Percentiles rank a stretch among this genome's conserved stretches.
Conservation (phyloP, 2,888 invertebrate genomes). For the Aspidapion aeneum region DNA sequence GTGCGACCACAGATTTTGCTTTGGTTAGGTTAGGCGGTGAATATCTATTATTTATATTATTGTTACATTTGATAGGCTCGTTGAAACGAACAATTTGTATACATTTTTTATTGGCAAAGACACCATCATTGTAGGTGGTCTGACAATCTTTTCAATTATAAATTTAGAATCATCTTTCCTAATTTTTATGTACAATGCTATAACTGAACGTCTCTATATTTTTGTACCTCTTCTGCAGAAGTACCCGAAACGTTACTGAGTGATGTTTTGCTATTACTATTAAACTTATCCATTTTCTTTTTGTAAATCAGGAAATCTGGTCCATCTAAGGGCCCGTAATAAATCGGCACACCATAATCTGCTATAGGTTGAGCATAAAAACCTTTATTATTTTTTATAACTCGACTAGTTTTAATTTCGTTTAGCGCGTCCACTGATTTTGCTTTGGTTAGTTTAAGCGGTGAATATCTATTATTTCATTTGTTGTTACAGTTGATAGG, state of each 20-base stretch:
- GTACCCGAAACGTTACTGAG: slow-evolving; percentile 46
- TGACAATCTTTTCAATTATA: no score
- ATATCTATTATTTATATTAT: slow-evolving; percentile 13
- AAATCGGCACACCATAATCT: no score
- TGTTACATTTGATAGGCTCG: slow-evolving; percentile 22
- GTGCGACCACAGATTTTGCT: slow-evolving; percentile 43
- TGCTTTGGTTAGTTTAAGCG: slow-evolving; percentile 37
- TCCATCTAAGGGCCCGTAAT: slow-evolving; percentile 47
- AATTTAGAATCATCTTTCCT: no score
- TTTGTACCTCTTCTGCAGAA: slow-evolving; percentile 48
- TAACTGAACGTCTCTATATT: slow-evolving; percentile 48
- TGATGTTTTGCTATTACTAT: slow-evolving; percentile 40
- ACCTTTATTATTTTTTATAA: slow-evolving; percentile 44
- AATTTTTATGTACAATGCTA: no score
- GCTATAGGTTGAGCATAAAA: slow-evolving; percentile 47
- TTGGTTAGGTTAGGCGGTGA: slow-evolving; percentile 33
- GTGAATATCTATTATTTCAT: neutral
- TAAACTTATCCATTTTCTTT: slow-evolving; percentile 43
- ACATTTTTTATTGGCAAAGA: no score
- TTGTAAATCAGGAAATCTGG: slow-evolving; percentile 48
- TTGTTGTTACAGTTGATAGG: slow-evolving; percentile 25
- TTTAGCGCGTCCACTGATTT: slow-evolving; percentile 45
- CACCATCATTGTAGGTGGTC: no score
- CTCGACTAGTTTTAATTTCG: slow-evolving; percentile 31
- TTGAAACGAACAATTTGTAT: no score